Conservation (phyloP, 2,113 vertebrate genomes). For the Numida meleagris region DNA sequence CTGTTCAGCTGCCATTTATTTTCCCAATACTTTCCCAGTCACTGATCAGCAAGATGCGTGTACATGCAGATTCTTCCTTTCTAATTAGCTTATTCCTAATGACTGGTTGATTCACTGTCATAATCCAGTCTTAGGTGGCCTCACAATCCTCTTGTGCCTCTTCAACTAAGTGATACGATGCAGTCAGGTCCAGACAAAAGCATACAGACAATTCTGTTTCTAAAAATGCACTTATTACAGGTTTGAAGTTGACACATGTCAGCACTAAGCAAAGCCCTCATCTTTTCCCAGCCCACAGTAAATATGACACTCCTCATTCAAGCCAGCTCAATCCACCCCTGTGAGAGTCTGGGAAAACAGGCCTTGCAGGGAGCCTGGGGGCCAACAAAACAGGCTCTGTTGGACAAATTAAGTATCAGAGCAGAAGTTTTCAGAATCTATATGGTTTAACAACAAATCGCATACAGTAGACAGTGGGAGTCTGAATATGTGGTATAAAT, state of each 20-base stretch:
- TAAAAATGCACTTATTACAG: conserved; percentile 21
- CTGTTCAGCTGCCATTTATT: not conserved
- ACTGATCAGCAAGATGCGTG: not conserved
- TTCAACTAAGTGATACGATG: fast-evolving
- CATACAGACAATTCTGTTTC: not conserved
- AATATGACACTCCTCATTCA: not conserved
- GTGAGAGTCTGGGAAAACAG: conserved; percentile 25
- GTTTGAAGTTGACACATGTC: conserved; percentile 27
- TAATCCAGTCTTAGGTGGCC: conserved; percentile 26
- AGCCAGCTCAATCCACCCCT: not conserved
- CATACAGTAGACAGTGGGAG: not conserved
- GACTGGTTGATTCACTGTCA: not conserved
- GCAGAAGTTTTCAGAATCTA: not conserved
- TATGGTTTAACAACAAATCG: not conserved
- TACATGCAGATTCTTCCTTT: not conserved
- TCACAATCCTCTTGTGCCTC: not conserved
- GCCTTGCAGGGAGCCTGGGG: conserved; percentile 15
- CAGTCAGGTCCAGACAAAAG: not conserved
- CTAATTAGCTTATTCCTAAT: conserved; percentile 29
- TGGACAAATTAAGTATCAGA: not conserved
- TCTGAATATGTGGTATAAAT: not conserved
- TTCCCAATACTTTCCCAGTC: not conserved
- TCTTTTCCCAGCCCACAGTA: not conserved
- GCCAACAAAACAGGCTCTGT: not conserved
- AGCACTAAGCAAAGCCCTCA: not conserved